A percentile compares a stretch with the other conserved stretches of the same genome.
These are phyloP conservation scores for Dromiciops gliroides DNA, from an alignment of 2,113 vertebrate species.

Conservation along the genomic window DNA sequence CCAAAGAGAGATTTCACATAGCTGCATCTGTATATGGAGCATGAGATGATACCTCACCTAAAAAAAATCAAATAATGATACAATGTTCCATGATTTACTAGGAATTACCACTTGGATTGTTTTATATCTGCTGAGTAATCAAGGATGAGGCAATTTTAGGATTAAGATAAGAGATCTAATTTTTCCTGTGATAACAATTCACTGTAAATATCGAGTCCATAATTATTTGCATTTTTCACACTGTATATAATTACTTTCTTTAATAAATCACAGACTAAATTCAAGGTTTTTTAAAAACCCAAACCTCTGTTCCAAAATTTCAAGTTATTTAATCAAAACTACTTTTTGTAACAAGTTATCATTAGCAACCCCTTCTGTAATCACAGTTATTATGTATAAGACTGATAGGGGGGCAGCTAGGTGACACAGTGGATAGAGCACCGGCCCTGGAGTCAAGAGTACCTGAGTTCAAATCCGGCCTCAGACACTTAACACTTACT, in stretches of 20 bases:
- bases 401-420: too few relatives aligned
- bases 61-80: neutral
- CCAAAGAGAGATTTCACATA: constrained; percentile 94
- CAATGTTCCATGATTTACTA: neutral
- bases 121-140: constrained; percentile 3
- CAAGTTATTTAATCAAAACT: neutral
- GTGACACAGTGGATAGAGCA: too few relatives aligned
- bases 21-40: constrained; percentile 99
- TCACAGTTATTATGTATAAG: neutral
- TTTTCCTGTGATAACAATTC: neutral
- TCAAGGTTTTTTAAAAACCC: neutral
- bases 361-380: too few relatives aligned
- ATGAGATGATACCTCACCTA: constrained; percentile 93
- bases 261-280: neutral
- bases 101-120: constrained; percentile 3
- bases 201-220: neutral
- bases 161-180: neutral
- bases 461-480: too few relatives aligned
- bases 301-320: neutral
- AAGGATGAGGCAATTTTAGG: neutral
- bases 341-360: neutral
- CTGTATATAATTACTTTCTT: neutral
- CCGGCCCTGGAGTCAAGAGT: too few relatives aligned
- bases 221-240: neutral
- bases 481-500: too few relatives aligned